Evolutionary conservation across 2,888 invertebrate species (phyloP), one percentile per base, ranked within the genome.

Genomic region (Leptopilina syphax): DNA sequence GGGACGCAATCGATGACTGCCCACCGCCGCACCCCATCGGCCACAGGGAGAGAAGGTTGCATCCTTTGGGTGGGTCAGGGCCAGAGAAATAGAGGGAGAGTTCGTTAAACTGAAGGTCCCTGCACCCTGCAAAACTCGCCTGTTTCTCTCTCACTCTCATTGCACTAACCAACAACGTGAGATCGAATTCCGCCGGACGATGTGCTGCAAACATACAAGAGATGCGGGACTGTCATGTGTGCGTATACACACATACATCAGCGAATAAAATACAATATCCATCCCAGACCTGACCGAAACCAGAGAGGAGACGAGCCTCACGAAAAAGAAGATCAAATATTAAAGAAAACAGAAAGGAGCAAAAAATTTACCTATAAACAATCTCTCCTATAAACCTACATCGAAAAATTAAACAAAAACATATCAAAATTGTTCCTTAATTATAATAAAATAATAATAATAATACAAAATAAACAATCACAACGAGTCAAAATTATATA

Each of bases 11-110:
- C 34, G 34, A 34, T 34, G 34, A 34, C 34, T 34, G 34, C 34
- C 34, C 34, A 34, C 34, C 34, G 82, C 81, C 83, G 81, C 81
- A 73, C 65, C 76, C 50, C 50, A 65, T 76, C 44, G 57, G 70
- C 63, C 54, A 79, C 81, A 18, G 76, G 12, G 81, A 79, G 84
- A 84, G 85, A 84, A 85, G 86, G 86, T 84, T 87, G 88, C 88
- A 89, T 89, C 88, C 88, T 91, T 91, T 89, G 90, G 91, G 91
- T 91, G 90, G 91, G 90, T 91, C 91, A 91, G 90, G 91, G 89
- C 90, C 89, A 87, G 84, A 84, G 80, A 76, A 79, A 85, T 79
- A 66, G 79, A 77, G 78, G 79, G 78, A 79, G 87, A 86, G 89
- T 89, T 88, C 86, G 86, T 88, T 86, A 87, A 88, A 88, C 88